Conservation (phyloP, 2,888 invertebrate species). For the Latheticus oryzae region DNA sequence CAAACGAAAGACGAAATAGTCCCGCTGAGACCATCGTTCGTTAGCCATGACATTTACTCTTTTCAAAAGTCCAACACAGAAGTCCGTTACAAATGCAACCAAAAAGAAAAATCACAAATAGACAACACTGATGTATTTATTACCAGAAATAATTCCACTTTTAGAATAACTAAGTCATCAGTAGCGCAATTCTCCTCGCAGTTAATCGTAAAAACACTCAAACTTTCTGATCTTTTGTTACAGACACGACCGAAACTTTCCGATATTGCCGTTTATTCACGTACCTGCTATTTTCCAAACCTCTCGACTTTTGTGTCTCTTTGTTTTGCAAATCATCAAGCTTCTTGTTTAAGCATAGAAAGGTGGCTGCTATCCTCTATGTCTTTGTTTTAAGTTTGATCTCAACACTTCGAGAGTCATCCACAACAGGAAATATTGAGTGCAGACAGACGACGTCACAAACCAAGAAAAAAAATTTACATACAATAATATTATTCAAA, state of each 20-base stretch:
- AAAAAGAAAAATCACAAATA: slow-evolving; percentile 6
- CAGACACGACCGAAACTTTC: slow-evolving; percentile 31
- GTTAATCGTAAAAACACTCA: slow-evolving; percentile 34
- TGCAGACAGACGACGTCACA: slow-evolving; percentile 24
- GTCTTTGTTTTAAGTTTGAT: slow-evolving; percentile 28
- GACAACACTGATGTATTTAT: slow-evolving; percentile 44
- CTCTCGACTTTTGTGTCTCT: slow-evolving; percentile 41
- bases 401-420: slow-evolving; percentile 33
- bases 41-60: slow-evolving; percentile 1
- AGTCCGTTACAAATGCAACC: slow-evolving; percentile 19
- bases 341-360: slow-evolving; percentile 37
- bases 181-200: slow-evolving; percentile 16
- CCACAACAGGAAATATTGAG: slow-evolving; percentile 40
- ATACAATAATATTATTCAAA: slow-evolving; percentile 16
- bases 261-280: slow-evolving; percentile 41
- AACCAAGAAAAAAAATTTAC: slow-evolving; percentile 19
- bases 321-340: slow-evolving; percentile 39
- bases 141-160: slow-evolving; percentile 41
- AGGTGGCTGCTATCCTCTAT: slow-evolving; percentile 25
- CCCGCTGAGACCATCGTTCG: slow-evolving; percentile 46
- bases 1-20: slow-evolving; percentile 36
- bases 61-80: too few relatives aligned
- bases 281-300: slow-evolving; percentile 38
- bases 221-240: slow-evolving; percentile 36
- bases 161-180: slow-evolving; percentile 20